Evolutionary conservation across 2,888 invertebrate genomes (phyloP), one percentile per base, ranked within the genome.

Genomic region (Eupithecia vulgata): DNA sequence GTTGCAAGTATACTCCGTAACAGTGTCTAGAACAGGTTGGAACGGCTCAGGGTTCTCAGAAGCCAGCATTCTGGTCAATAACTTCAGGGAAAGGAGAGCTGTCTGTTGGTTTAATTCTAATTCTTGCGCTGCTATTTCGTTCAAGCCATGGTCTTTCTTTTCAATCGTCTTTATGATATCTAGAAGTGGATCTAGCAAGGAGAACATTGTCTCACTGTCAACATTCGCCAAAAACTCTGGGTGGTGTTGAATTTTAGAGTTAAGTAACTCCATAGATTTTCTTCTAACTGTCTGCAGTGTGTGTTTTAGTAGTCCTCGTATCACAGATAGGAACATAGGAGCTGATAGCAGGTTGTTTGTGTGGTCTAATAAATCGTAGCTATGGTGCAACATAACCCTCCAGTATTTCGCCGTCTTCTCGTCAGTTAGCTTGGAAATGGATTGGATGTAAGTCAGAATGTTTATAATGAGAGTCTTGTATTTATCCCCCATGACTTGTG

Each of bases 181-280:
- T 15, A 96, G 84, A 17, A 98, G 87, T 0, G 96, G 95, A 0
- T 95, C 94, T 0, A 97, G 90, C 57, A 97, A 84, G 0, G 95
- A 92, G 35, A 95, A 93, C 13, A 97, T 85, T 67, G 95, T 84
- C 0, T 89, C 85, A 15, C 91, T 90, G 48, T 94, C 90, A 6
- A 95, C 95, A 69, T 95, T 92, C 0, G 90, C 88, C 68, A 96
- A 95, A 81, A 96, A 96, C 76, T 95, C 95, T 5, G 95, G 94
- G 75, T 96, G 96, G 75, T 95, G 95, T 78, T 97, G 96, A 10
- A 99, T 93, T 89, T 98, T 97, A 12, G 95, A 95, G 82, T 97
- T 98, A 0, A 99, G 91, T 57, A 99, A 90, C 83, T 99, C 99
- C 90, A 99, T 95, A 0, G 98, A 96, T 86, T 98, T 97, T 74